These are phyloP conservation scores for Torymus tubicola DNA, from an alignment of 2,888 invertebrate genomes.

Conservation along the genomic window DNA sequence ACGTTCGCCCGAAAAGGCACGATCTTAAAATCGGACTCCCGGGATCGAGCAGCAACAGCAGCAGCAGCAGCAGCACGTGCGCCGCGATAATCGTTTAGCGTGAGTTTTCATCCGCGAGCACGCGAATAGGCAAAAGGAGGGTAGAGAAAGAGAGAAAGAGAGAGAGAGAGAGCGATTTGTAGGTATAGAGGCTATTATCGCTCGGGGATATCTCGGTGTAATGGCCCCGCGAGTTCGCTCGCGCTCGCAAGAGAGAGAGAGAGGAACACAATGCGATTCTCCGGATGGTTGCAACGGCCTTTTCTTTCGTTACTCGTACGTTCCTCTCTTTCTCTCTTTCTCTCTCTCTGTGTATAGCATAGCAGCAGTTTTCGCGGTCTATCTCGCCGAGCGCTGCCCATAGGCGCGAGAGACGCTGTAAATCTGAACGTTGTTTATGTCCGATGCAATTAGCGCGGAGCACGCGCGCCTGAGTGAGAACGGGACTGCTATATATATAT, in stretches of 20 bases:
- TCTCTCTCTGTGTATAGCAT: not conserved
- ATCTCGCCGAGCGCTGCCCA: not conserved
- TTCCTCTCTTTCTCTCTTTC: not conserved
- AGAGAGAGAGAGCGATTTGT: constrained; percentile 39
- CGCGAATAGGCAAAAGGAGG: constrained; percentile 35
- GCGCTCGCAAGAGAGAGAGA: not conserved
- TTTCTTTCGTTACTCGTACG: constrained; percentile 20
- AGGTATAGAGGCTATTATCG: constrained; percentile 50
- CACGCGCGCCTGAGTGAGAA: too few species aligned
- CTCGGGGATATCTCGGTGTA: constrained; percentile 54
- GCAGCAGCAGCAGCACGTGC: not conserved
- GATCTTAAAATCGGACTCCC: constrained; percentile 47
- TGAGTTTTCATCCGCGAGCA: constrained; percentile 41
- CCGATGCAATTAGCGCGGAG: constrained; percentile 45
- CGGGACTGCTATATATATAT: too few species aligned
- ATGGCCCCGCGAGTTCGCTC: constrained; percentile 27
- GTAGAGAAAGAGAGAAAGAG: too few species aligned
- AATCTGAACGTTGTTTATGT: constrained; percentile 48
- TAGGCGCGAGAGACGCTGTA: not conserved
- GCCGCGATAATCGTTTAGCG: constrained; percentile 47
- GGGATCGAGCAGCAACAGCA: not conserved
- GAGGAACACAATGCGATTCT: constrained; percentile 54
- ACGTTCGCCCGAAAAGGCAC: constrained; percentile 37
- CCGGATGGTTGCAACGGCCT: constrained; percentile 7
- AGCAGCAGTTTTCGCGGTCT: not conserved